These are phyloP conservation scores for Sarcophaga caerulescens DNA, from an alignment of 2,888 invertebrate species.

Conservation along the genomic window DNA sequence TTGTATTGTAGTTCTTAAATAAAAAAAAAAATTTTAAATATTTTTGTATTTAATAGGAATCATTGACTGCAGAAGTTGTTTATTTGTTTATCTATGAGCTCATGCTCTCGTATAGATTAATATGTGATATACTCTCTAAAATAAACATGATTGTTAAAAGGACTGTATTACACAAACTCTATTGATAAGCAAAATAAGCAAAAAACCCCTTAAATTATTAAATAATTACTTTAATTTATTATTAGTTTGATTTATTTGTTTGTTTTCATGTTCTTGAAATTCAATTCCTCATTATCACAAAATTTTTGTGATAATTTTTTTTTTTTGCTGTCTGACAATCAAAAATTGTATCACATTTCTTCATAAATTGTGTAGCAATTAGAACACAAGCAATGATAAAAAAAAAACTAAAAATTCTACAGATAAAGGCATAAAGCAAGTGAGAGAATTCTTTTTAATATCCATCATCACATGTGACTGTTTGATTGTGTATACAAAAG, in stretches of 20 bases:
- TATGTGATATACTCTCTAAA: too few relatives aligned
- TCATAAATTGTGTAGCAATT: conserved; percentile 37
- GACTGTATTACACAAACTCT: too few relatives aligned
- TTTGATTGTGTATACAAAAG: conserved; percentile 48
- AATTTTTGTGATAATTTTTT: background rate
- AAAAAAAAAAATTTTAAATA: too few relatives aligned
- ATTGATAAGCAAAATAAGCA: too few relatives aligned
- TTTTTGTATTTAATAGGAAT: too few relatives aligned
- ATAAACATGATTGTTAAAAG: too few relatives aligned
- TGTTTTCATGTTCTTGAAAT: conserved; percentile 47
- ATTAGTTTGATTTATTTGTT: conserved; percentile 44
- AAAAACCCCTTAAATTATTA: background rate
- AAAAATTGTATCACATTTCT: conserved; percentile 28
- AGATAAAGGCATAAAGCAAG: conserved; percentile 2
- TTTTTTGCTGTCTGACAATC: conserved; percentile 27
- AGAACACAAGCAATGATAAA: background rate
- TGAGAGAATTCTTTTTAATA: conserved; percentile 54
- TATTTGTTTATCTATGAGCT: too few relatives aligned
- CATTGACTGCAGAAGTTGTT: too few relatives aligned
- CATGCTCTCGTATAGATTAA: too few relatives aligned
- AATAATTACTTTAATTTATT: background rate
- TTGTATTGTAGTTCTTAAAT: too few relatives aligned
- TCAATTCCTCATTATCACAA: conserved; percentile 18
- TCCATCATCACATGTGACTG: conserved; percentile 55
- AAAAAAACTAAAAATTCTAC: too few relatives aligned